Evolutionary conservation across 2,113 vertebrate species (phyloP).

Genomic region (Clarias macrocephalus): DNA sequence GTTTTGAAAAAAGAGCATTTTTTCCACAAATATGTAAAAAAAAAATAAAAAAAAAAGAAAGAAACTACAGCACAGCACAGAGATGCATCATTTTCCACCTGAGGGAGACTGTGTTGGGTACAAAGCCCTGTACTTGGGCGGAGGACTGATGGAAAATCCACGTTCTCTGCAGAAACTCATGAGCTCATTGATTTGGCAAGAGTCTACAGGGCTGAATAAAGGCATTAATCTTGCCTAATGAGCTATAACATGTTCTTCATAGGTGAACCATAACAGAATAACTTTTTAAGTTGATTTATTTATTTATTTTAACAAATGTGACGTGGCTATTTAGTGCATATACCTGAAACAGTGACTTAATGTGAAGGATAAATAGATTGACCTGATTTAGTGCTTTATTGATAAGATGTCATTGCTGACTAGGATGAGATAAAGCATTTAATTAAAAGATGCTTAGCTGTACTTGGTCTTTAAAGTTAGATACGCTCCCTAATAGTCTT

Average conservation of each 20-base stretch:
- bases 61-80: not conserved
- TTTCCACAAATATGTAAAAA: too few relatives aligned
- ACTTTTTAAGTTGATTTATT: too few relatives aligned
- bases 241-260: not conserved
- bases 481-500: not conserved
- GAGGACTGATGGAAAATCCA: conserved; percentile 40
- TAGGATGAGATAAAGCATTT: not conserved
- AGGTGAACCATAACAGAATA: not conserved
- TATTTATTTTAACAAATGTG: not conserved
- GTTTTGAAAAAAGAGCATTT: not conserved
- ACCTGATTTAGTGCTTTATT: not conserved
- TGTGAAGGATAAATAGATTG: not conserved
- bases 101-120: not conserved
- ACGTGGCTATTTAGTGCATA: not conserved
- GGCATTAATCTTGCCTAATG: conserved; percentile 29
- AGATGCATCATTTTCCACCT: not conserved
- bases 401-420: not conserved
- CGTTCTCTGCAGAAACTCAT: conserved; percentile 56
- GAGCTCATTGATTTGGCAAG: conserved; percentile 73
- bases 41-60: too few relatives aligned
- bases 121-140: not conserved
- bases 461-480: conserved; percentile 35
- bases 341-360: not conserved
- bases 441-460: conserved; percentile 25
- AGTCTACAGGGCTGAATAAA: conserved; percentile 50